phyloP scores from a whole-genome alignment of 2,797 vertebrate genomes.

The Protonibea diacanthus region DNA sequence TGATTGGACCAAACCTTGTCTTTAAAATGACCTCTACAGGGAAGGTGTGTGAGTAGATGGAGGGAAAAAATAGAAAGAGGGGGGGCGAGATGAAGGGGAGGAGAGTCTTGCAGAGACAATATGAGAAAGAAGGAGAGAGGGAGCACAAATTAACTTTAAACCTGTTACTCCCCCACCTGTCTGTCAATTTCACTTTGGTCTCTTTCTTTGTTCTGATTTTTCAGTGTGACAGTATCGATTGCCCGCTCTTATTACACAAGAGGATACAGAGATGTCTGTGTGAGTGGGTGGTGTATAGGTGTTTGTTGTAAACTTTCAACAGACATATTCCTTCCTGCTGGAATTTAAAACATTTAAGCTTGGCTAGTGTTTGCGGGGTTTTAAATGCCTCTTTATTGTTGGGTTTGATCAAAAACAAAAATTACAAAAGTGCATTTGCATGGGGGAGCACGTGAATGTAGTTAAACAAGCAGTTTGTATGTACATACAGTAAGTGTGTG shows the following conservation, averaged over 20 bases:
- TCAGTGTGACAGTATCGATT: conserved; percentile 78
- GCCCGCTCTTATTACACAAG: conserved; percentile 75
- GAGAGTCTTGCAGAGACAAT: conserved; percentile 70
- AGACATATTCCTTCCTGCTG: conserved; percentile 38
- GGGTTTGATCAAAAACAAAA: background rate
- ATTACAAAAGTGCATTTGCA: conserved; percentile 1
- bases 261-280: conserved; percentile 70
- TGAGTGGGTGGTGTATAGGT: conserved; percentile 45
- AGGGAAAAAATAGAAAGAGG: conserved; percentile 23
- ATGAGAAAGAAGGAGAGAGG: conserved; percentile 71
- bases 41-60: conserved; percentile 64
- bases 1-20: conserved; percentile 84
- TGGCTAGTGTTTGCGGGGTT: background rate
- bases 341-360: conserved; percentile 12
- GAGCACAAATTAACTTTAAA: conserved; percentile 82
- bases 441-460: background rate
- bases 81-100: conserved; percentile 50
- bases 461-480: background rate
- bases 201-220: conserved; percentile 75
- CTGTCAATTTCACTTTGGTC: conserved; percentile 81
- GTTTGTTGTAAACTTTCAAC: conserved; percentile 43
- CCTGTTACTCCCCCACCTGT: conserved; percentile 81
- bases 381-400: background rate
- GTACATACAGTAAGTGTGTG: background rate
- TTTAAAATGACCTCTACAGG: conserved; percentile 84